A percentile compares a stretch with the other conserved stretches of the same genome.
These are phyloP conservation scores for Palythoa heliodiscus DNA, from an alignment of 92 coral and sea anemone genomes.

Conservation along the genomic window DNA sequence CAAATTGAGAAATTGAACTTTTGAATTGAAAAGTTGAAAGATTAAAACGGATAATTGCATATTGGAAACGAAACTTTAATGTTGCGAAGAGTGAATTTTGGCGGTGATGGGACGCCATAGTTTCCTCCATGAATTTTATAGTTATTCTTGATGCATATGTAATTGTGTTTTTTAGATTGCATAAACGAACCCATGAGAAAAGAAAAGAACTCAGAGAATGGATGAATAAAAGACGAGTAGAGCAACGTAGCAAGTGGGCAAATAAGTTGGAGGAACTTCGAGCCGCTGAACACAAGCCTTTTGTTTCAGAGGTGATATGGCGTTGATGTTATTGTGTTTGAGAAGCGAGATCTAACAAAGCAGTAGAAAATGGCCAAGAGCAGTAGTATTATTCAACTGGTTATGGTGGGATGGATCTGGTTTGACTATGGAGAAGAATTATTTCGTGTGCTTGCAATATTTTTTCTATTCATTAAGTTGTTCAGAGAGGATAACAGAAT, in stretches of 20 bases:
- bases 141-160: neutral
- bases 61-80: too few relatives aligned
- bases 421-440: too few relatives aligned
- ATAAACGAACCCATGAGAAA: conserved; percentile 16
- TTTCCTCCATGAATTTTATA: too few relatives aligned
- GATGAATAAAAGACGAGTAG: conserved; percentile 26
- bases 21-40: too few relatives aligned
- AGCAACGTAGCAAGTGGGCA: conserved; percentile 28
- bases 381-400: neutral
- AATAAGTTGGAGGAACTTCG: conserved; percentile 37
- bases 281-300: conserved; percentile 28
- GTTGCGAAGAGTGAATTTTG: too few relatives aligned
- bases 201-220: conserved; percentile 21
- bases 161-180: neutral
- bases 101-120: too few relatives aligned
- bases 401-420: too few relatives aligned
- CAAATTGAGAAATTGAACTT: too few relatives aligned
- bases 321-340: neutral
- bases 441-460: too few relatives aligned
- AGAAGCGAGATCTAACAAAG: neutral
- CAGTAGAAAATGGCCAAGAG: neutral
- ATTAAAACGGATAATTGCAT: too few relatives aligned
- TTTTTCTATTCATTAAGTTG: too few relatives aligned
- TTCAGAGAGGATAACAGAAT: too few relatives aligned
- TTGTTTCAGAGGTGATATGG: conserved; percentile 17